Evolutionary conservation across 2,888 invertebrate species (phyloP), one percentile per base, ranked within the genome.

Genomic region (Pycnomerus fuliginosus): DNA sequence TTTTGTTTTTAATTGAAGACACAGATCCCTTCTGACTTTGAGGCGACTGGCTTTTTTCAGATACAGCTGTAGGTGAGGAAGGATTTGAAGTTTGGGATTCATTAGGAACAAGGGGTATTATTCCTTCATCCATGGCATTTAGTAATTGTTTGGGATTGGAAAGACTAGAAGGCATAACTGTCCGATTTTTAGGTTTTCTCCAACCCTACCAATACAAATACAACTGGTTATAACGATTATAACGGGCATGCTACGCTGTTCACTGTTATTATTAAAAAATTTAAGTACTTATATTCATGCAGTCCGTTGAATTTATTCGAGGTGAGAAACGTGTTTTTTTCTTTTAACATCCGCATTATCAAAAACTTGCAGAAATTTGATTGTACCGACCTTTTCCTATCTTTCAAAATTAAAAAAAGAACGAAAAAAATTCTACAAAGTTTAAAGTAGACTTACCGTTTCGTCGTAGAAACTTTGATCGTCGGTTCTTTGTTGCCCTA

Each of bases 401-500:
- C 4, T 20, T 20, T 13, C 11, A 10, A 8, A 13, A 28, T 3
- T 28, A 13, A 28, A 28, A 38, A 38, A 20, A 10, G 10, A 13
- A 14, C 16, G 5, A 14, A 4, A 27, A 27, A 30, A 39, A 31
- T 17, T 5, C 28, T 28, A 40, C 24, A 31, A 31, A 29, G 16
- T 20, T 17, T 5, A 38, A 38, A 30, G 10, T 31, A 24, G 11
- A 60, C 63, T 68, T 62, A 86, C 85, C 79, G 90, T 91, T 55
- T 92, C 91, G 62, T 92, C 91, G 61, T 90, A 92, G 74, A 91
- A 92, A 45, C 91, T 90, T 70, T 90, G 90, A 70, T 92, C 92
- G 61, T 92, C 92, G n/a, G 91, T 87, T 55, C 93, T 78, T 71
- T 96, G 95, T 68, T 96, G 95, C 11, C 96, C 95, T 47, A 97